phyloP scores from a whole-genome alignment of 2,797 vertebrate species.

The Jordanella pulchra region DNA sequence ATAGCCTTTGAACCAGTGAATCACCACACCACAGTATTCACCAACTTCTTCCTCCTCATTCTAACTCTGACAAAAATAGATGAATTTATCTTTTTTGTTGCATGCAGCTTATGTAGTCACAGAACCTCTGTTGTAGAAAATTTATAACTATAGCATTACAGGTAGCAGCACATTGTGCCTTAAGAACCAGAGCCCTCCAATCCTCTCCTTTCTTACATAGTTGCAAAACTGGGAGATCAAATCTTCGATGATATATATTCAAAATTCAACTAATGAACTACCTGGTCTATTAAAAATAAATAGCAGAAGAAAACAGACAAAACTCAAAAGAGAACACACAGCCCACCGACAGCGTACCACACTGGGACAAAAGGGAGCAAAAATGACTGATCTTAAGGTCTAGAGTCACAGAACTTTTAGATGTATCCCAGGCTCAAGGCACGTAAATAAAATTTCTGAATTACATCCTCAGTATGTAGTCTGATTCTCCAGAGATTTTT shows the following conservation, averaged over 20 bases:
- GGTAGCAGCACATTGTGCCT: background rate
- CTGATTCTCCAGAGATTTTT: no score
- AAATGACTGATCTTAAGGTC: background rate
- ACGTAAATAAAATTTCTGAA: no score
- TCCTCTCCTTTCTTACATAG: background rate
- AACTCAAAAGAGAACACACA: background rate
- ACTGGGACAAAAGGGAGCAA: background rate
- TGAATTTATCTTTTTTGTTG: slow-evolving; percentile 43
- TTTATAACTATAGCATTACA: slow-evolving; percentile 8
- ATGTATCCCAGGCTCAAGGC: no score
- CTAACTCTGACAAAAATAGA: slow-evolving; percentile 51
- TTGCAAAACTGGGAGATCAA: background rate
- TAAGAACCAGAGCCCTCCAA: background rate
- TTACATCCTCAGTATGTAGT: no score
- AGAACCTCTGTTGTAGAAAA: slow-evolving; percentile 38
- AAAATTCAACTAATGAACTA: background rate
- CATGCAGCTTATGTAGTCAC: slow-evolving; percentile 40
- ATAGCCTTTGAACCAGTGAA: slow-evolving; percentile 63
- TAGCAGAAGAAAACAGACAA: background rate
- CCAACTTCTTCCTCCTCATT: slow-evolving; percentile 52
- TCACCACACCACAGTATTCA: slow-evolving; percentile 47
- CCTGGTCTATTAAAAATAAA: background rate
- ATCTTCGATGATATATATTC: background rate
- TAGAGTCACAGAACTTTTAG: no score
- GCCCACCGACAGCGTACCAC: background rate